A percentile compares a stretch with the other conserved stretches of the same genome.
phyloP scores from a whole-genome alignment of 2,113 vertebrate genomes.

The Bubalus kerabau region DNA sequence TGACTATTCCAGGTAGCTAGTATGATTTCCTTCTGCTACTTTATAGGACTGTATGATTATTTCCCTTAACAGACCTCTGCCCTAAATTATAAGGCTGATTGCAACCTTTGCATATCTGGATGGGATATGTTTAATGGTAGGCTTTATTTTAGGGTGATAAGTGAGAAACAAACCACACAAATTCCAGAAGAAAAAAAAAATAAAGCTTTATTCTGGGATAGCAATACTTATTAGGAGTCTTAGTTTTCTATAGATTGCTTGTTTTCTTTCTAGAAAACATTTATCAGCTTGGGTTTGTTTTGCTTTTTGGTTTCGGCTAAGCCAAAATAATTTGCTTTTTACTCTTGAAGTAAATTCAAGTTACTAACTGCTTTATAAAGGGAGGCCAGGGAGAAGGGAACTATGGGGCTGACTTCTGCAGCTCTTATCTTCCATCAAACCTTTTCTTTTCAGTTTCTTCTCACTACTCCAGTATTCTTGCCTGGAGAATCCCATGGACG shows the following conservation, averaged over 20 bases:
- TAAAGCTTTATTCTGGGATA: neutral
- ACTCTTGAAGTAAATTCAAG: neutral
- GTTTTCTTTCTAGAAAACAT: neutral
- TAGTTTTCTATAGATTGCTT: neutral
- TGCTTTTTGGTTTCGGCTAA: neutral
- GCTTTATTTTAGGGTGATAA: neutral
- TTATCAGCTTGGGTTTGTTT: neutral
- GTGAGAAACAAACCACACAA: neutral
- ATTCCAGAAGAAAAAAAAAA: neutral
- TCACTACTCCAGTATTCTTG: neutral
- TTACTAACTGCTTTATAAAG: neutral
- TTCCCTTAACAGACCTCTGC: neutral
- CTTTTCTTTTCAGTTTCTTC: neutral
- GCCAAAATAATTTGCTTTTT: neutral
- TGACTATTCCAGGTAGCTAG: neutral
- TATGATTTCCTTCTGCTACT: neutral
- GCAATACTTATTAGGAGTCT: neutral
- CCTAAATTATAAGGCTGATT: neutral
- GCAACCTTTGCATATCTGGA: neutral
- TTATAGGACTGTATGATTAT: neutral
- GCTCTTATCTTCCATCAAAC: neutral
- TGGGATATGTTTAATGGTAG: neutral
- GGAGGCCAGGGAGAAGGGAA: neutral
- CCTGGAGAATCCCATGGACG: no score
- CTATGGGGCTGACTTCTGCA: neutral